Percentiles rank a stretch among this genome's conserved stretches.
phyloP scores from a whole-genome alignment of 2,113 vertebrate species.

The Vanacampus margaritifer region DNA sequence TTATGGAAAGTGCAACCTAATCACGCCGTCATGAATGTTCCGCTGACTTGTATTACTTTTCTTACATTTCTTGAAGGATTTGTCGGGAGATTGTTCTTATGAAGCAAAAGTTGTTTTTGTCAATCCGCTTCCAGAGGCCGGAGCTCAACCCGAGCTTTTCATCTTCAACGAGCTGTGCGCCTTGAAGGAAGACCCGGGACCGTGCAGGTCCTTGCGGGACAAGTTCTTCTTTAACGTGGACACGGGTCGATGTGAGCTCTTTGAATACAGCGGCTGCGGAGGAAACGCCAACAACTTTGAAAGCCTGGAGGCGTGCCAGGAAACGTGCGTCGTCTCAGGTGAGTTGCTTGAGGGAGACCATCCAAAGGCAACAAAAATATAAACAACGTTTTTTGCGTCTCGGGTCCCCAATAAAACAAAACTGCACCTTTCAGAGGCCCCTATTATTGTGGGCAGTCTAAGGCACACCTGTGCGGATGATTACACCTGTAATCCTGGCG shows the following conservation, averaged over 20 bases:
- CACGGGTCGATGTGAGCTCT: conserved; percentile 75
- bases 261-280: conserved; percentile 87
- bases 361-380: too few relatives aligned
- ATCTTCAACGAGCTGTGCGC: conserved; percentile 79
- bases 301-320: conserved; percentile 76
- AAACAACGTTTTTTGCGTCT: too few relatives aligned
- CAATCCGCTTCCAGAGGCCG: conserved; percentile 22
- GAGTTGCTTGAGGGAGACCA: conserved; percentile 18
- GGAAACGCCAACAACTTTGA: conserved; percentile 88
- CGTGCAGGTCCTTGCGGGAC: conserved; percentile 78
- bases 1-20: conserved; percentile 10
- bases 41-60: conserved; percentile 7
- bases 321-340: conserved; percentile 75
- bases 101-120: conserved; percentile 7
- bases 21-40: background rate
- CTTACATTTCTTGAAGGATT: conserved; percentile 1
- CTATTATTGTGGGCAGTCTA: too few relatives aligned
- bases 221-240: conserved; percentile 80
- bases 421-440: too few relatives aligned
- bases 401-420: too few relatives aligned
- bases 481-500: too few relatives aligned
- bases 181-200: conserved; percentile 77
- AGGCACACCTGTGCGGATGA: too few relatives aligned
- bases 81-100: background rate
- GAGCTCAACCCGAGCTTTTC: conserved; percentile 46